A percentile compares a stretch with the other conserved stretches of the same genome.
Conservation (phyloP, 2,113 vertebrate species). For the Psettodes erumei region DNA sequence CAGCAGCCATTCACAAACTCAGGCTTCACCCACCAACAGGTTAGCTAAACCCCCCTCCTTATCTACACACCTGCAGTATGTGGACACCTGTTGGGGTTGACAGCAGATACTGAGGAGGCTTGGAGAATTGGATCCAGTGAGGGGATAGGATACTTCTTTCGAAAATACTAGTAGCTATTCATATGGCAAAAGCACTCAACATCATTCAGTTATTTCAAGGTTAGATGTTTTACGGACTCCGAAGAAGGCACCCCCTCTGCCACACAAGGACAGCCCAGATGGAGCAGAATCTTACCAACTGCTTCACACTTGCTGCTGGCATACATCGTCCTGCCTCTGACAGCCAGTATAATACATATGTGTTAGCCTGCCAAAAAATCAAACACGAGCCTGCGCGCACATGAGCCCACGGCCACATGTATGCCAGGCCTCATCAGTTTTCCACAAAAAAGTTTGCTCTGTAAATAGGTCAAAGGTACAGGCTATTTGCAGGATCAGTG, state of each 20-base stretch:
- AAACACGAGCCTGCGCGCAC: slow-evolving; percentile 11
- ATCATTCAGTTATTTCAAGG: slow-evolving; percentile 16
- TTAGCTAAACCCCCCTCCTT: slow-evolving; percentile 41
- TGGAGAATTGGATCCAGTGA: slow-evolving; percentile 11
- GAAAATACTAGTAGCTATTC: slow-evolving; percentile 14
- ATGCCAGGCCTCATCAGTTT: slow-evolving; percentile 5
- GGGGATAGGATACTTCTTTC: slow-evolving; percentile 18
- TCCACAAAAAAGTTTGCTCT: slow-evolving; percentile 8
- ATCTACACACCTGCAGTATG: slow-evolving; percentile 34
- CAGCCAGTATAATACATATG: background rate
- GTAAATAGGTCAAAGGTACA: slow-evolving; percentile 55
- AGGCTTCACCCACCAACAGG: slow-evolving; percentile 47
- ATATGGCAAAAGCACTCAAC: slow-evolving; percentile 1
- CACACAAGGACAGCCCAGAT: slow-evolving; percentile 6
- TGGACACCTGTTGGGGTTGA: slow-evolving; percentile 38
- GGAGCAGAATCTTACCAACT: background rate
- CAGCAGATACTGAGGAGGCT: slow-evolving; percentile 38
- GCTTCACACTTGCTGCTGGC: slow-evolving; percentile 18
- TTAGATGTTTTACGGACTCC: slow-evolving; percentile 3
- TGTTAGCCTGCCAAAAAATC: slow-evolving; percentile 10
- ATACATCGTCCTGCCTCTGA: background rate
- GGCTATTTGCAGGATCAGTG: slow-evolving; percentile 37
- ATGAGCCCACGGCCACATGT: slow-evolving; percentile 8
- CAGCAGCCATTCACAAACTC: slow-evolving; percentile 34
- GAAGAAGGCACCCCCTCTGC: slow-evolving; percentile 17